A percentile compares a stretch with the other conserved stretches of the same genome.
Conservation (phyloP, 1,140 invertebrate species). For the Danaus plexippus region DNA sequence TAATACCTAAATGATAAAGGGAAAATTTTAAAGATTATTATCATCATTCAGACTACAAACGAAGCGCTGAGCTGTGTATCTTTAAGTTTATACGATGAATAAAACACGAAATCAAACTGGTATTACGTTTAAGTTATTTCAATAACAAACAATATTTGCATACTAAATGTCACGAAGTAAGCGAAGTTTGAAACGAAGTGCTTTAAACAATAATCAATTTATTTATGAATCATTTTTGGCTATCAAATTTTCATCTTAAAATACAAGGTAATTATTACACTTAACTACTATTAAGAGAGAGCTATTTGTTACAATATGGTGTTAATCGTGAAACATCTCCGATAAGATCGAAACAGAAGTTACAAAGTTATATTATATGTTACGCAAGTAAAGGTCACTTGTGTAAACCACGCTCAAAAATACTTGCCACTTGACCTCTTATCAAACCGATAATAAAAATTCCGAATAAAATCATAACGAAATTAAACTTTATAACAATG, state of each 20-base stretch:
- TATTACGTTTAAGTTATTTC: constrained; percentile 1
- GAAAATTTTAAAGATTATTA: too few relatives aligned
- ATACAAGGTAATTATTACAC: too few relatives aligned
- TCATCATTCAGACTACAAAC: constrained; percentile 1
- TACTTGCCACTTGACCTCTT: constrained; percentile 16
- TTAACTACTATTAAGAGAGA: too few relatives aligned
- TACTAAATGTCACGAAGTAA: constrained; percentile 8
- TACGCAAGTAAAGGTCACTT: constrained; percentile 16
- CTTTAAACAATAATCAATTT: too few relatives aligned
- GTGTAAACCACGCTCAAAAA: constrained; percentile 10
- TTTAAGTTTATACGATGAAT: constrained; percentile 8
- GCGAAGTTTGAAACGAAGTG: not conserved
- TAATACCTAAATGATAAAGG: too few relatives aligned
- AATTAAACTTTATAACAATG: constrained; percentile 1
- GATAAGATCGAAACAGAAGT: constrained; percentile 14
- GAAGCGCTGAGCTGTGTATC: not conserved
- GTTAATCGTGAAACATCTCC: too few relatives aligned
- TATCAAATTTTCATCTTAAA: too few relatives aligned
- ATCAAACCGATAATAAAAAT: constrained; percentile 19
- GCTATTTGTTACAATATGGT: too few relatives aligned
- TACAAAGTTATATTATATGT: constrained; percentile 7
- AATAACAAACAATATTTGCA: constrained; percentile 7
- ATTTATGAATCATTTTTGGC: too few relatives aligned
- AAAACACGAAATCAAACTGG: constrained; percentile 4
- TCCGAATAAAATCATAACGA: constrained; percentile 1